Conservation (phyloP, 2,113 vertebrate genomes). For the Rhynchopsitta pachyrhyncha region DNA sequence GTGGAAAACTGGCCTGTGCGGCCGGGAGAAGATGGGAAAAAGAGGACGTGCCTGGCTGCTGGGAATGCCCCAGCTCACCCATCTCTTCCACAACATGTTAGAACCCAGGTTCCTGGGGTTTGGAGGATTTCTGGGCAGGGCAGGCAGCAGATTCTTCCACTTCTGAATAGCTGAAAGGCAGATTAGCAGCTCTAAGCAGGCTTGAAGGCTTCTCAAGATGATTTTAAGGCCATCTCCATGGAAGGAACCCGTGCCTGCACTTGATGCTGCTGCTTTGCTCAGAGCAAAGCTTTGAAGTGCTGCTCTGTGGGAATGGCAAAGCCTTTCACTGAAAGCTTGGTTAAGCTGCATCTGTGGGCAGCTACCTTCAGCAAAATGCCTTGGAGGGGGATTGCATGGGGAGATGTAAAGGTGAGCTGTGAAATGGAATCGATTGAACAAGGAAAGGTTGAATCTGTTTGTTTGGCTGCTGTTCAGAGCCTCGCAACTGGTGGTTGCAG, state of each 20-base stretch:
- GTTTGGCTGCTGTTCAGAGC: background rate
- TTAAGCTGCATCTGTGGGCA: conserved; percentile 28
- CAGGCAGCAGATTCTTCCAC: background rate
- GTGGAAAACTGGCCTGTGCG: background rate
- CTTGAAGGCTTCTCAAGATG: conserved; percentile 29
- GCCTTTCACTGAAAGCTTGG: background rate
- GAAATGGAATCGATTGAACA: background rate
- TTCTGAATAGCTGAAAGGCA: conserved; percentile 48
- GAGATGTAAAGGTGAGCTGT: conserved; percentile 4
- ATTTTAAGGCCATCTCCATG: background rate
- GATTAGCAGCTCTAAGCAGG: background rate
- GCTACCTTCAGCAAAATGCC: conserved; percentile 3
- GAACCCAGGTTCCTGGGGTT: conserved; percentile 17
- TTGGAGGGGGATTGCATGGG: background rate
- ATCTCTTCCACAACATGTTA: background rate
- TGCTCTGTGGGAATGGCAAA: conserved; percentile 36
- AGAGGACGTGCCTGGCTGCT: conserved; percentile 6
- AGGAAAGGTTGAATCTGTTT: conserved; percentile 29
- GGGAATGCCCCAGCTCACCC: conserved; percentile 11
- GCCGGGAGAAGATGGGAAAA: conserved; percentile 26
- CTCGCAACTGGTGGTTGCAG: conserved; percentile 29
- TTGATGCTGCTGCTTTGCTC: conserved; percentile 40
- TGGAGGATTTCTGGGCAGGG: conserved; percentile 48
- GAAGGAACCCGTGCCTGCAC: background rate
- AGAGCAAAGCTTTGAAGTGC: conserved; percentile 53